Evolutionary conservation across 2,113 vertebrate species (phyloP).

Genomic region (Sisor rabdophorus): DNA sequence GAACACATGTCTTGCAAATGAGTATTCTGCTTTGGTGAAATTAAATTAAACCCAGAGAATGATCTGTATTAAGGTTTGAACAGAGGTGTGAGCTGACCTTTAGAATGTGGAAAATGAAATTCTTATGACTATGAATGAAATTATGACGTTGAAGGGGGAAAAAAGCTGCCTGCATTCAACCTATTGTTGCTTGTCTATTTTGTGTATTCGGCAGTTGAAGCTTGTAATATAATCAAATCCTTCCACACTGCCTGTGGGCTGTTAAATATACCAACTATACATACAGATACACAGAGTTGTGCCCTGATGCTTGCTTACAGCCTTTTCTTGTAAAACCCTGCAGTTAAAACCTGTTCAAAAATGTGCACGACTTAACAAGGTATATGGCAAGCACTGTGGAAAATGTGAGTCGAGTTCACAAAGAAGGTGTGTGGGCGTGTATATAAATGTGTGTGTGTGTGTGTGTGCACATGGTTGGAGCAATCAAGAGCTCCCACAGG

Average conservation of each 20-base stretch:
- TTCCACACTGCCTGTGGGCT: slow-evolving; percentile 61
- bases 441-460: slow-evolving; percentile 30
- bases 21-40: slow-evolving; percentile 67
- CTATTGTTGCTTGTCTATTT: slow-evolving; percentile 61
- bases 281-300: slow-evolving; percentile 6
- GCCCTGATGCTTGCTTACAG: slow-evolving; percentile 42
- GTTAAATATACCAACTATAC: slow-evolving; percentile 63
- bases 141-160: slow-evolving; percentile 56
- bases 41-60: slow-evolving; percentile 73
- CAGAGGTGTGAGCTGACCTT: slow-evolving; percentile 75
- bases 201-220: slow-evolving; percentile 60
- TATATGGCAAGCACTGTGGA: slow-evolving; percentile 70
- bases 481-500: slow-evolving; percentile 69
- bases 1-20: slow-evolving; percentile 56
- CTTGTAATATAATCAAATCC: slow-evolving; percentile 69
- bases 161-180: slow-evolving; percentile 55
- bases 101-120: slow-evolving; percentile 73
- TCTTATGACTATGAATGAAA: slow-evolving; percentile 73
- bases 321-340: slow-evolving; percentile 62
- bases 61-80: slow-evolving; percentile 76
- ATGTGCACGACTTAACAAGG: slow-evolving; percentile 64
- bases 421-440: slow-evolving; percentile 51
- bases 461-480: slow-evolving; percentile 48
- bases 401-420: slow-evolving; percentile 68
- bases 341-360: slow-evolving; percentile 63